Conservation (phyloP, 2,113 vertebrate genomes). For the Microcebus griseorufus region DNA sequence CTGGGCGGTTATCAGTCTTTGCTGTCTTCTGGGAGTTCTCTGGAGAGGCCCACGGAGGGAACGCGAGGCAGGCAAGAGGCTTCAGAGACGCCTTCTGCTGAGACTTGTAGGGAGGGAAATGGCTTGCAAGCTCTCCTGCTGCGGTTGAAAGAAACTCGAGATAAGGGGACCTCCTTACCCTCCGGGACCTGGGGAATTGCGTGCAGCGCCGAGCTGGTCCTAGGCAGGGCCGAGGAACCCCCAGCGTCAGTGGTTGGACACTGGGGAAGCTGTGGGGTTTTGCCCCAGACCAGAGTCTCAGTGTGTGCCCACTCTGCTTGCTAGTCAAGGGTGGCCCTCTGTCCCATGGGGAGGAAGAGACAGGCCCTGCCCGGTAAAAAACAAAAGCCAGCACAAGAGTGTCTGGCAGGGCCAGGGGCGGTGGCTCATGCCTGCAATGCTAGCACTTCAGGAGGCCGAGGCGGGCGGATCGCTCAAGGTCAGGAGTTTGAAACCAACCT, state of each 20-base stretch:
- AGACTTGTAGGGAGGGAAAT: background rate
- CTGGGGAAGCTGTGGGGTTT: too few species aligned
- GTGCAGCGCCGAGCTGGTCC: fast-evolving
- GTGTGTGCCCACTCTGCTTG: fast-evolving
- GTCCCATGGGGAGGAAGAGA: background rate
- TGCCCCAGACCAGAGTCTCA: background rate
- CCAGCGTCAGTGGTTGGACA: background rate
- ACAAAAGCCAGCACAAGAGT: fast-evolving
- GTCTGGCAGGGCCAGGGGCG: too few species aligned
- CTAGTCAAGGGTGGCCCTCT: background rate
- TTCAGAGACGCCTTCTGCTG: background rate
- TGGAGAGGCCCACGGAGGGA: background rate
- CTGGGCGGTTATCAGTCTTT: background rate
- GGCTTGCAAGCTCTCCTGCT: too few species aligned
- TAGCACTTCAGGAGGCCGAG: too few species aligned
- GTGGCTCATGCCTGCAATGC: too few species aligned
- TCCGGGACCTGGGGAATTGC: background rate
- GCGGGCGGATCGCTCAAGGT: too few species aligned
- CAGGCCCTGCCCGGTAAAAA: background rate
- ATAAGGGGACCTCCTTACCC: background rate
- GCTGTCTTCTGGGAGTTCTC: background rate
- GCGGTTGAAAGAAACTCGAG: background rate
- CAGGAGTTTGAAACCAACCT: too few species aligned
- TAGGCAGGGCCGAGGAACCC: background rate
- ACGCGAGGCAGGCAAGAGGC: too few species aligned